Percentiles rank a stretch among this genome's conserved stretches.
Evolutionary conservation across 2,797 vertebrate genomes (phyloP).

Genomic region (Bryconaethiops microstoma): DNA sequence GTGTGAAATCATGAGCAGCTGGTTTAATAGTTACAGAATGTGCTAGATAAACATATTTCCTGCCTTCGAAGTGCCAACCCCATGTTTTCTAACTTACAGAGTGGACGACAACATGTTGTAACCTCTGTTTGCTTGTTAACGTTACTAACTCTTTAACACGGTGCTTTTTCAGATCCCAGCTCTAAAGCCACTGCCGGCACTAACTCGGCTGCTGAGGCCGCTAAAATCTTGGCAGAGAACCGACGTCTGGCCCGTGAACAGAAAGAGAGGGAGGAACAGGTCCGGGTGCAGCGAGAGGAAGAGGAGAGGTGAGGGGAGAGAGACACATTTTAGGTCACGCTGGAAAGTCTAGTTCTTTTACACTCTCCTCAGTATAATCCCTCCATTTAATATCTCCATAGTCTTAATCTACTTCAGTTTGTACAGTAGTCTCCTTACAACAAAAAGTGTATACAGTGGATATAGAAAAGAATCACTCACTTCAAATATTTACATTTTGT

Average conservation of each 20-base stretch:
- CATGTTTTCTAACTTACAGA: background rate
- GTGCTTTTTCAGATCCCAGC: slow-evolving; percentile 66
- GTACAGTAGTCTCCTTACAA: no score
- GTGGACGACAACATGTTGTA: background rate
- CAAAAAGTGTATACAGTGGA: no score
- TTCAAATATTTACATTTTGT: no score
- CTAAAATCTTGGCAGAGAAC: slow-evolving; percentile 88
- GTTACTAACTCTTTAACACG: background rate
- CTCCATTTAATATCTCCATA: background rate
- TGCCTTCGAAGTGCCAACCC: no score
- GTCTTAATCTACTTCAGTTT: background rate
- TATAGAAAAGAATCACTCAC: no score
- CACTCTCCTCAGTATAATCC: background rate
- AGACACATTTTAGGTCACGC: no score
- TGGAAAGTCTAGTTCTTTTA: background rate
- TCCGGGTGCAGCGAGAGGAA: slow-evolving; percentile 81
- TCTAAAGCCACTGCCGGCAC: slow-evolving; percentile 78
- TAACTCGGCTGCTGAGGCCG: slow-evolving; percentile 85
- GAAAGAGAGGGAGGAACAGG: slow-evolving; percentile 84
- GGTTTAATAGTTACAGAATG: background rate
- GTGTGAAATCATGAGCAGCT: background rate
- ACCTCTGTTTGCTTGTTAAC: slow-evolving; percentile 1
- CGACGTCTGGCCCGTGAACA: slow-evolving; percentile 87
- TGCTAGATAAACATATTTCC: no score
- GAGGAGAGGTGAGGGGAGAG: slow-evolving; percentile 80